Conservation (phyloP, 2,888 invertebrate species). For the Drosophila austrosaltans region DNA sequence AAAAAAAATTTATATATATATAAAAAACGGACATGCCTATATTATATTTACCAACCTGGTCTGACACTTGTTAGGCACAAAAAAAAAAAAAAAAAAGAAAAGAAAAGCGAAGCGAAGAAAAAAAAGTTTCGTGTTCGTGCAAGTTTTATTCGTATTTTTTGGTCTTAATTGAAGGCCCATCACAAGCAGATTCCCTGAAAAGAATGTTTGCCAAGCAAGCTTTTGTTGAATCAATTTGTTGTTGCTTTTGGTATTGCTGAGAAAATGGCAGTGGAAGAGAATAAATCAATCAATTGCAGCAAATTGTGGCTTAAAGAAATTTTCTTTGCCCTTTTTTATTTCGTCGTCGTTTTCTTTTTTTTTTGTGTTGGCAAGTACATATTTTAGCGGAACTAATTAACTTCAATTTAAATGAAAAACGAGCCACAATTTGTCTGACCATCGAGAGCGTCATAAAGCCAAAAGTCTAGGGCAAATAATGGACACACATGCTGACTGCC, state of each 20-base stretch:
- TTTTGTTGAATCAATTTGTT: slow-evolving; percentile 51
- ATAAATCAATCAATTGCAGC: slow-evolving; percentile 52
- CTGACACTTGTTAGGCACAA: slow-evolving; percentile 16
- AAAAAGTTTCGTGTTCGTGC: slow-evolving; percentile 43
- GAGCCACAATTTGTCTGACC: slow-evolving; percentile 69
- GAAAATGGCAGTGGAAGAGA: slow-evolving; percentile 39
- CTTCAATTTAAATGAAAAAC: slow-evolving; percentile 78
- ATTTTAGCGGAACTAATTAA: slow-evolving; percentile 73
- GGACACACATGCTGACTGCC: slow-evolving; percentile 24
- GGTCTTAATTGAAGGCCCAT: slow-evolving; percentile 76
- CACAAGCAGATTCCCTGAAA: slow-evolving; percentile 52
- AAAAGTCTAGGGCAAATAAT: slow-evolving; percentile 54
- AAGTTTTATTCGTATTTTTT: slow-evolving; percentile 39
- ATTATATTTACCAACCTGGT: slow-evolving; percentile 7
- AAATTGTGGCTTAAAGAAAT: slow-evolving; percentile 38
- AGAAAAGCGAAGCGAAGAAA: not conserved
- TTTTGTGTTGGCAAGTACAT: slow-evolving; percentile 44
- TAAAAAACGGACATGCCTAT: slow-evolving; percentile 4
- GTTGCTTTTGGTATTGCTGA: not conserved
- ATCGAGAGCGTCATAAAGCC: slow-evolving; percentile 71
- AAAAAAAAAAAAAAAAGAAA: too few species aligned
- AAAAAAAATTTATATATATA: not conserved
- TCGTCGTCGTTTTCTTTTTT: slow-evolving; percentile 32
- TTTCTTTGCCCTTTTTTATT: slow-evolving; percentile 48
- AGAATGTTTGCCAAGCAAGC: slow-evolving; percentile 24